phyloP scores from a whole-genome alignment of 2,797 vertebrate species.

The Periparus ater region DNA sequence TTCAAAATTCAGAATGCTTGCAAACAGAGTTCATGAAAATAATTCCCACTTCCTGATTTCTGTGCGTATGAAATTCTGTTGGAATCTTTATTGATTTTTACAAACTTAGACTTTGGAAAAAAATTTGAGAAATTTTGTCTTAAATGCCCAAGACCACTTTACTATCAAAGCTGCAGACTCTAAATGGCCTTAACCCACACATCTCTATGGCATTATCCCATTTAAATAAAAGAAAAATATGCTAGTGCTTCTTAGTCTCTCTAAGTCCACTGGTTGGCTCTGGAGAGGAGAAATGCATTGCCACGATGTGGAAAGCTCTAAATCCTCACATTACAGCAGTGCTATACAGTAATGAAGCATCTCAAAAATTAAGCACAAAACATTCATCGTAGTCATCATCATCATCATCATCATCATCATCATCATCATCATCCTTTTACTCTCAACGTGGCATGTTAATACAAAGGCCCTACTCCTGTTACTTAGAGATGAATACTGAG shows the following conservation, averaged over 20 bases:
- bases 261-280: neutral
- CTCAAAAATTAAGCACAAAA: neutral
- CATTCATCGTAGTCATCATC: neutral
- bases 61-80: neutral
- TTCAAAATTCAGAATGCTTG: neutral
- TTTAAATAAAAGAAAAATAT: neutral
- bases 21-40: neutral
- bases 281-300: neutral
- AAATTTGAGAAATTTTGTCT: neutral
- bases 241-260: neutral
- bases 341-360: neutral
- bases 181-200: neutral
- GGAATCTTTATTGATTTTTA: neutral
- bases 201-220: neutral
- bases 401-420: too few species aligned
- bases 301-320: neutral
- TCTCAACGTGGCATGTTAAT: neutral
- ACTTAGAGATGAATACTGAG: neutral
- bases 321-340: neutral
- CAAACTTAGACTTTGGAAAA: neutral
- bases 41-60: neutral
- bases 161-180: neutral
- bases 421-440: neutral
- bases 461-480: neutral
- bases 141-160: neutral